A percentile compares a stretch with the other conserved stretches of the same genome.
Conservation (phyloP, 2,113 vertebrate genomes). For the Tachysurus vachellii region DNA sequence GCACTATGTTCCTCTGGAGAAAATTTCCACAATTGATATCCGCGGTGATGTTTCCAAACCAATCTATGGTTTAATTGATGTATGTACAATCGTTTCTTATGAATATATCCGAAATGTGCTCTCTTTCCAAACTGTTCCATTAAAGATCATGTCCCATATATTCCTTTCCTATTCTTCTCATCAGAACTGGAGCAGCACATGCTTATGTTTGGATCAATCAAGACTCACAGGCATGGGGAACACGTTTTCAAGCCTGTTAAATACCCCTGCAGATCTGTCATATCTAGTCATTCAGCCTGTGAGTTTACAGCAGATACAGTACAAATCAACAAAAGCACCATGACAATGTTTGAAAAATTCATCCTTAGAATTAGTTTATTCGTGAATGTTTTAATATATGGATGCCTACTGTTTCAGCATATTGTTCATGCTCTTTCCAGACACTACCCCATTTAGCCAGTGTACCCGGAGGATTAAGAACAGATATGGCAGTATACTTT, state of each 20-base stretch:
- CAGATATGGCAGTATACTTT: conserved; percentile 13
- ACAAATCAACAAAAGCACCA: neutral
- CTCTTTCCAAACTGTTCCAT: neutral
- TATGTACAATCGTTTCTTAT: neutral
- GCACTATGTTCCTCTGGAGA: conserved; percentile 3
- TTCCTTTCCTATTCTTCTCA: neutral
- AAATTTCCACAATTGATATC: neutral
- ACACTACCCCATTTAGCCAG: neutral
- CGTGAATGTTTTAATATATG: neutral
- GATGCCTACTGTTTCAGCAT: neutral
- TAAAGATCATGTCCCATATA: neutral
- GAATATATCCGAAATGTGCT: neutral
- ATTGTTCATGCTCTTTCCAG: neutral
- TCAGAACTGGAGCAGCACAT: conserved; percentile 18
- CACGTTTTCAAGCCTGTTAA: neutral
- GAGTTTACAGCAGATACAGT: neutral
- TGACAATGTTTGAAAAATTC: neutral
- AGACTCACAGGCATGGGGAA: neutral
- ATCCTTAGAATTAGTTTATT: neutral
- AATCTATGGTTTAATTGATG: neutral
- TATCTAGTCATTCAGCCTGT: conserved; percentile 18
- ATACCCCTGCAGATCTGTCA: neutral
- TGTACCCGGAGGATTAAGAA: neutral
- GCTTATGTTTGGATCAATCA: neutral
- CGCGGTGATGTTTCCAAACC: neutral